Evolutionary conservation across 2,113 vertebrate species (phyloP).

Genomic region (Melanerpes aurifrons): DNA sequence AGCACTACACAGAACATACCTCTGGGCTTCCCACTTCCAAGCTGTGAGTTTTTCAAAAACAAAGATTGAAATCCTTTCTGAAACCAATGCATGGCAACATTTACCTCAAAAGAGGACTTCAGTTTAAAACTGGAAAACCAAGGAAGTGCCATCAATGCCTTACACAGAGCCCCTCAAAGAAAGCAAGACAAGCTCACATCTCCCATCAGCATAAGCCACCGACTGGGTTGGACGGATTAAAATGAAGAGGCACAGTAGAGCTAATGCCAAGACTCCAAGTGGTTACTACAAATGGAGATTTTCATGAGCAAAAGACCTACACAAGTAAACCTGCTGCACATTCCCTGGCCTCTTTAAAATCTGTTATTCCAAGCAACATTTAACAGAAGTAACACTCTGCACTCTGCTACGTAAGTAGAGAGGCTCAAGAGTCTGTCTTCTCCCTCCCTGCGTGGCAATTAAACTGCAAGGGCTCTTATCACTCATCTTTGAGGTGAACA

Average conservation of each 20-base stretch:
- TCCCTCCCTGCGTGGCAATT: fast-evolving
- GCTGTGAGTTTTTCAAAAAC: not conserved
- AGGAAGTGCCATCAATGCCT: not conserved
- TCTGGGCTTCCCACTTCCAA: not conserved
- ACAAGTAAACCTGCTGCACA: not conserved
- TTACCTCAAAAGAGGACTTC: not conserved
- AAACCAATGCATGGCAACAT: not conserved
- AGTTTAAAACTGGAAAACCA: not conserved
- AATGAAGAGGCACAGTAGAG: not conserved
- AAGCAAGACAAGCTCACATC: not conserved
- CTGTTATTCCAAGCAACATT: not conserved
- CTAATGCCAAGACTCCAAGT: not conserved
- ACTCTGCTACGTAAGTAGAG: not conserved
- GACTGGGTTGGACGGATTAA: not conserved
- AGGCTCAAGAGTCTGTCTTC: not conserved
- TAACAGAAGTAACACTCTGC: not conserved
- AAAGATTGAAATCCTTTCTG: not conserved
- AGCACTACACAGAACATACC: not conserved
- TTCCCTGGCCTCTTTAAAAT: not conserved
- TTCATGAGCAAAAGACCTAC: not conserved
- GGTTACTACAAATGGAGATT: not conserved
- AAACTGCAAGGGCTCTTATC: not conserved
- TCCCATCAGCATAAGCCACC: not conserved
- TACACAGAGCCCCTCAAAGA: fast-evolving
- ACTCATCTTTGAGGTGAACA: not conserved